Evolutionary conservation across 2,797 vertebrate genomes (phyloP), one percentile per base, ranked within the genome.

Genomic region (Bufotes viridis): DNA sequence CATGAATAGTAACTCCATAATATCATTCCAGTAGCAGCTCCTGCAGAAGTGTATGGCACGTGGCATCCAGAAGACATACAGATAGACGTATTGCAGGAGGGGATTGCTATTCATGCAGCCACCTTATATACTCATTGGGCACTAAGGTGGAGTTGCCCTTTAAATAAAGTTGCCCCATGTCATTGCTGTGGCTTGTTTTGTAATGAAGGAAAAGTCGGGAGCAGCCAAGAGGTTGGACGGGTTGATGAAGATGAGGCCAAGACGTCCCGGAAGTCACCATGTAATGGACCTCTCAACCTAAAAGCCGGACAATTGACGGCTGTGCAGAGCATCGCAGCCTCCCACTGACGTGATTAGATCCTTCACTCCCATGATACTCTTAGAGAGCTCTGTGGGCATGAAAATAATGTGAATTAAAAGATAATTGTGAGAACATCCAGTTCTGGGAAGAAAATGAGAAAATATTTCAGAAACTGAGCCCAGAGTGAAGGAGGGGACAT

Each of bases 381-480:
- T 5, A 49, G 18, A 51, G 10, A 75, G 42, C 42, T 75, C 42
- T 22, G 20, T 11, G 42, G 49, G 5, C 42, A 53, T 53, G 49
- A 22, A 75, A 75, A 75, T 75, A 75, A 53, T 22, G 29, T 6
- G 72, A 75, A 75, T 75, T 51, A 75, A 75, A 20, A 75, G 3
- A n/a, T 49, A 75, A 51, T 20, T 75, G 11, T 49, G 11, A 49
- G 20, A 53, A 75, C 72, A n/a, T n/a, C 4, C 69, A 8, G 29
- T 18, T 18, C 69, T 26, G 24, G 26, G 67, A 24, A 2, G 5
- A 5, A 15, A 14, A 15, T 15, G 58, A 17, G 14, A 60, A 60
- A 60, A 17, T 8, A 42, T 18, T 10, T 0, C 29, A 49, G 20
- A 42, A 42, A 42, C 42, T 24, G 65, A 69, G 65, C 13, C 9